These are phyloP conservation scores for Manis pentadactyla DNA, from an alignment of 2,797 vertebrate species.

Conservation along the genomic window DNA sequence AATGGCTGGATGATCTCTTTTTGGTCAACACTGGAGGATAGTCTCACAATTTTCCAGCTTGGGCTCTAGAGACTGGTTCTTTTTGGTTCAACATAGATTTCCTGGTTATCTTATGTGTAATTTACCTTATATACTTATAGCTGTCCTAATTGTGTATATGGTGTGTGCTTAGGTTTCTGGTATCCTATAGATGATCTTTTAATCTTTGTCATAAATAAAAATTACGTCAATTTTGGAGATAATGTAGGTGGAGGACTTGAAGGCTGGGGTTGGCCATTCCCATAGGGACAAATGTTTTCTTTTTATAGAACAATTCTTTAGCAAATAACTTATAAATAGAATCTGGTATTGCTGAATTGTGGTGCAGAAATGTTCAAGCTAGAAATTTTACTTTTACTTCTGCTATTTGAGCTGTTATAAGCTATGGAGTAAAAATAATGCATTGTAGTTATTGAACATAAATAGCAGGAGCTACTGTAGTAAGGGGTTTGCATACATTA, in stretches of 20 bases:
- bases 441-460: not conserved
- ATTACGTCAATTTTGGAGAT: not conserved
- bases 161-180: not conserved
- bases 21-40: not conserved
- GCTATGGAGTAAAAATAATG: not conserved
- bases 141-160: not conserved
- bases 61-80: not conserved
- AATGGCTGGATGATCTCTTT: not conserved
- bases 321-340: not conserved
- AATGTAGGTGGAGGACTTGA: not conserved
- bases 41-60: not conserved
- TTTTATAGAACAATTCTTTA: constrained; percentile 8
- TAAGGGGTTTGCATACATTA: not conserved
- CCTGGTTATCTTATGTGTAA: not conserved
- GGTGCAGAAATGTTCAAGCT: not conserved
- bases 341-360: not conserved
- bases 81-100: not conserved
- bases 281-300: not conserved
- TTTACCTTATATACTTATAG: not conserved
- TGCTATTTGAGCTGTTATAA: not conserved
- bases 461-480: not conserved
- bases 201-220: not conserved
- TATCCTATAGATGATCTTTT: not conserved
- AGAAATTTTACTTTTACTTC: constrained; percentile 35
- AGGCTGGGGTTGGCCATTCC: not conserved